Evolutionary conservation across 2,888 invertebrate species (phyloP).

Genomic region (Leucania comma): DNA sequence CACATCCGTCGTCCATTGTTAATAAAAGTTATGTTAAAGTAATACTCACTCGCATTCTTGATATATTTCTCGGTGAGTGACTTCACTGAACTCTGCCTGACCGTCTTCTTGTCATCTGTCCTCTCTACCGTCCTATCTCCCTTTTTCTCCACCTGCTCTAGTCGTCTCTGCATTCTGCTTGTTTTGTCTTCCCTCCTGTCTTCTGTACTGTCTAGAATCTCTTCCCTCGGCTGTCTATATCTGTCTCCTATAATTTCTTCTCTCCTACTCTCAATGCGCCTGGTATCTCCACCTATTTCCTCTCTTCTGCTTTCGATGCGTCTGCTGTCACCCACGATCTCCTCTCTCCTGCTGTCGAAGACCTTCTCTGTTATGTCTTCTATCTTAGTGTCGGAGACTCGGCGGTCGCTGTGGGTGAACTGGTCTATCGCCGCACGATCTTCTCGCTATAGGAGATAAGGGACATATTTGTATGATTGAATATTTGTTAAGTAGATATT

Average conservation of each 20-base stretch:
- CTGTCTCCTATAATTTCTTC: conserved; percentile 53
- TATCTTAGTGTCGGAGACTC: conserved; percentile 71
- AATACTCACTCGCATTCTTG: conserved; percentile 91
- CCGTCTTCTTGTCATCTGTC: conserved; percentile 85
- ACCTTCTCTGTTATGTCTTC: conserved; percentile 65
- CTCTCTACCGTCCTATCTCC: conserved; percentile 71
- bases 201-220: conserved; percentile 30
- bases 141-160: conserved; percentile 69
- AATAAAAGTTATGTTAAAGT: neutral
- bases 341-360: conserved; percentile 44
- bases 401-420: conserved; percentile 83
- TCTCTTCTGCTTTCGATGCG: conserved; percentile 43
- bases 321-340: conserved; percentile 52
- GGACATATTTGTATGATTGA: conserved; percentile 23
- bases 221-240: conserved; percentile 47
- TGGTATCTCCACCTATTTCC: conserved; percentile 44
- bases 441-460: conserved; percentile 76
- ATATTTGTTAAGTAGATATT: conserved; percentile 11
- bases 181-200: conserved; percentile 51
- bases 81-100: conserved; percentile 94
- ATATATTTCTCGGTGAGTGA: conserved; percentile 95
- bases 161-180: conserved; percentile 54
- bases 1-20: neutral
- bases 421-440: conserved; percentile 84
- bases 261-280: conserved; percentile 43